Base-by-base conservation (phyloP, 2,797 vertebrate genomes). In the Oreochromis grahami region DNA sequence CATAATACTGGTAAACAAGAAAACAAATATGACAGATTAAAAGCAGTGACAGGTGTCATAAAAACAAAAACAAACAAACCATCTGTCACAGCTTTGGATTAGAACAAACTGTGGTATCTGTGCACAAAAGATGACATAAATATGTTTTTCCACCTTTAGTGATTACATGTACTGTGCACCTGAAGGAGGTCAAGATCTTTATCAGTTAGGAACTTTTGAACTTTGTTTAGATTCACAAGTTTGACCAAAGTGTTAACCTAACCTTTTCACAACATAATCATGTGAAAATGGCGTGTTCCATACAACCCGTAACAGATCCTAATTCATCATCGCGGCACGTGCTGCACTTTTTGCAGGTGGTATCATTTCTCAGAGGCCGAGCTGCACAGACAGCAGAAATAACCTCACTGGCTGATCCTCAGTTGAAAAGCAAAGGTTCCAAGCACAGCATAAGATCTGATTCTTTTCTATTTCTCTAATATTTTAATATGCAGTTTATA, bases 31-130 rank as follows among this genome's bases (percentile, higher is more conserved):
- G 50, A 84, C n/a, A 5, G 26, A 32, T 83, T 41, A 55, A 76
- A 76, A 77, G 82, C 80, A 80, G 56, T 76, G 78, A 89, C 78
- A 63, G 68, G 53, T 74, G 84, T 85, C 50, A 14, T 53, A 7
- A 70, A 70, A 63, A 63, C 17, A 63, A 36, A 36, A 63, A 63
- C 38, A 29, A 7, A 34, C 32, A 45, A 13, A 76, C 17, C 8
- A 32, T 76, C 68, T 84, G 82, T 50, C 88, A 86, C 87, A 81
- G 81, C 83, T 76, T 85, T 74, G 76, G 48, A 87, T 84, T 55
- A 60, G 74, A 50, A 63, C 60, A 80, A 41, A 21, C 29, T 43
- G 17, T 19, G 52, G 50, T 56, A 58, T 76, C 41, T 24, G 3
- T 24, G 77, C 51, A 4, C 43, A 29, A 29, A 19, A 48, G 15